Evolutionary conservation across 2,797 vertebrate species (phyloP).

Genomic region (Muscicapa comitata): DNA sequence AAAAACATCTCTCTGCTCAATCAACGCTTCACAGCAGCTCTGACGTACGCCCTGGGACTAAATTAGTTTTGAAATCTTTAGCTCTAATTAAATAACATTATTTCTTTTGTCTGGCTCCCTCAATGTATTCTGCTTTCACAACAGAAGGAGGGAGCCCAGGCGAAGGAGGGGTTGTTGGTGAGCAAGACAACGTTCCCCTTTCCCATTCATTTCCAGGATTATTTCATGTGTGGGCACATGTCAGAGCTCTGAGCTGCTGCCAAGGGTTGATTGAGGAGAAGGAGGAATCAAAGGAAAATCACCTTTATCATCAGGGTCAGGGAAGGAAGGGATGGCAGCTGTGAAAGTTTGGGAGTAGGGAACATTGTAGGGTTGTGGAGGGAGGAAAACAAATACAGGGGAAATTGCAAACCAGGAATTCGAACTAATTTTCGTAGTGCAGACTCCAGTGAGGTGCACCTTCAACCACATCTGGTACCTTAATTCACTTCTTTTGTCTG

Average conservation of each 20-base stretch:
- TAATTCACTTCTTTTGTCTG: not conserved
- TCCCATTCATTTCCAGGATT: not conserved
- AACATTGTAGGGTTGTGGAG: not conserved
- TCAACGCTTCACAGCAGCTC: not conserved
- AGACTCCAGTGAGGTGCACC: not conserved
- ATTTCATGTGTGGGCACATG: not conserved
- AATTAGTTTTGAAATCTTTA: conserved; percentile 57
- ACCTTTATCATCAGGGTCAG: not conserved
- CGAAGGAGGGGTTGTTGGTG: not conserved
- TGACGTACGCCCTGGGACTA: conserved; percentile 35
- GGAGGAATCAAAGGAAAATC: not conserved
- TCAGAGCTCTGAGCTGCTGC: not conserved
- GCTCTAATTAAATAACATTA: conserved; percentile 64
- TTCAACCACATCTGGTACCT: not conserved
- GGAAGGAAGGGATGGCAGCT: not conserved
- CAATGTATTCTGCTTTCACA: not conserved
- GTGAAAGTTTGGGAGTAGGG: not conserved
- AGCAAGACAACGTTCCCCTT: not conserved
- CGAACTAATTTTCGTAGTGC: fast-evolving
- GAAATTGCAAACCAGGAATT: not conserved
- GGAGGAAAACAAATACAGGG: not conserved
- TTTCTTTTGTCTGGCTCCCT: conserved; percentile 44
- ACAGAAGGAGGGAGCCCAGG: not conserved
- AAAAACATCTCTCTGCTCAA: conserved; percentile 38
- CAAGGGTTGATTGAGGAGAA: not conserved